These are phyloP conservation scores for Diaprepes abbreviatus DNA, from an alignment of 2,888 invertebrate genomes.

Conservation along the genomic window DNA sequence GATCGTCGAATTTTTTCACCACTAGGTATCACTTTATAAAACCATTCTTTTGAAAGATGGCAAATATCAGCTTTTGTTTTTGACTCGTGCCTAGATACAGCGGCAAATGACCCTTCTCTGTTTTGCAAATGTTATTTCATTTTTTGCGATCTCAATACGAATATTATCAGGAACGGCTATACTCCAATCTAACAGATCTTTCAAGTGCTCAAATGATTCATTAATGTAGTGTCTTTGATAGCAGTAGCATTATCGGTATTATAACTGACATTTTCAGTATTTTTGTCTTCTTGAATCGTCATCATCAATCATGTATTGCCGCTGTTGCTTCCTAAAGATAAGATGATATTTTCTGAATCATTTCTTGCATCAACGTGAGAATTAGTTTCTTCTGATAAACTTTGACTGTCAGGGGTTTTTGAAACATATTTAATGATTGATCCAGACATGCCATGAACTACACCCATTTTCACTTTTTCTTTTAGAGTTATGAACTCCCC, in stretches of 20 bases:
- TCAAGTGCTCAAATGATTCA: too few relatives aligned
- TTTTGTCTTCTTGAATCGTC: background rate
- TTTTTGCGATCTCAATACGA: background rate
- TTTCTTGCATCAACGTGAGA: too few relatives aligned
- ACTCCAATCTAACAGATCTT: too few relatives aligned
- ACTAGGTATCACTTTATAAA: background rate
- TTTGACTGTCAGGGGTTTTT: background rate
- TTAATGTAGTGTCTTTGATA: background rate
- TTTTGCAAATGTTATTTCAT: background rate
- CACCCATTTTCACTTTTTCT: background rate
- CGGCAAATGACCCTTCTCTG: background rate
- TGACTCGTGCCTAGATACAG: background rate
- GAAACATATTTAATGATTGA: background rate
- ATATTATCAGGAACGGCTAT: too few relatives aligned
- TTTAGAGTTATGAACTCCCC: background rate
- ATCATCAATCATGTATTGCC: background rate
- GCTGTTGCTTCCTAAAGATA: background rate
- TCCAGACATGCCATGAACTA: background rate
- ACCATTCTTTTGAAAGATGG: background rate
- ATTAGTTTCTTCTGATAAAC: too few relatives aligned
- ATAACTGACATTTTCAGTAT: background rate
- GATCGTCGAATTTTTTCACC: background rate
- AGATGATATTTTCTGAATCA: too few relatives aligned
- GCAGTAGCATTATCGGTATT: background rate
- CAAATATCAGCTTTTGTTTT: background rate